Percentiles rank a stretch among this genome's conserved stretches.
Evolutionary conservation across 2,888 invertebrate species (phyloP).

Genomic region (Didymodactylos carnosus): DNA sequence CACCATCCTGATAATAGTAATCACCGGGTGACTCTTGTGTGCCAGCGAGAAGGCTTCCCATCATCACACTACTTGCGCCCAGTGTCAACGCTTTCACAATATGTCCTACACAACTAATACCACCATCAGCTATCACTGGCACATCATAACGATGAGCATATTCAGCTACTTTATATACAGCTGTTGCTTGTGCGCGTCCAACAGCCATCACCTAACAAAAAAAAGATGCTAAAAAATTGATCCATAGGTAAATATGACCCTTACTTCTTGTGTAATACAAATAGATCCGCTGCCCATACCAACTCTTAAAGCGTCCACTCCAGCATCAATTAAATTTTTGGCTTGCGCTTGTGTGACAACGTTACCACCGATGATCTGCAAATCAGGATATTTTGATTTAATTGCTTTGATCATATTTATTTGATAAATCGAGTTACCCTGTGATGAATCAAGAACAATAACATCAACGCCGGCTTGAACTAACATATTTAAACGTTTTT

Average conservation of each 20-base stretch:
- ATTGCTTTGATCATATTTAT: slow-evolving; percentile 79
- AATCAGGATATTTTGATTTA: slow-evolving; percentile 59
- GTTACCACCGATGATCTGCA: slow-evolving; percentile 88
- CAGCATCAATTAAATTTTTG: slow-evolving; percentile 84
- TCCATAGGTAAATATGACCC: no score
- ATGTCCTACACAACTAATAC: slow-evolving; percentile 84
- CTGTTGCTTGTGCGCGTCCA: slow-evolving; percentile 88
- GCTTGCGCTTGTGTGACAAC: slow-evolving; percentile 89
- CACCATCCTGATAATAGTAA: slow-evolving; percentile 94
- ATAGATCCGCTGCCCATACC: slow-evolving; percentile 99
- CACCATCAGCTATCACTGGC: slow-evolving; percentile 96
- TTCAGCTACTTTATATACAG: slow-evolving; percentile 79
- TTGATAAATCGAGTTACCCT: slow-evolving; percentile 87
- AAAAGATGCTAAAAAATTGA: no score
- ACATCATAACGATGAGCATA: slow-evolving; percentile 70
- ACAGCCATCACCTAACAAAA: no score
- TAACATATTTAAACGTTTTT: slow-evolving; percentile 54
- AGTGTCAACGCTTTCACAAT: slow-evolving; percentile 78
- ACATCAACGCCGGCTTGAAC: slow-evolving; percentile 82
- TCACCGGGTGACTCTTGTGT: slow-evolving; percentile 97
- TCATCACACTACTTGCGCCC: slow-evolving; percentile 75
- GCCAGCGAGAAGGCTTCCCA: slow-evolving; percentile 91
- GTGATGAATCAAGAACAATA: slow-evolving; percentile 83
- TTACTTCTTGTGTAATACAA: slow-evolving; percentile 78
- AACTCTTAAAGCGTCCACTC: slow-evolving; percentile 81